phyloP scores from a whole-genome alignment of 2,113 vertebrate species.

The Herpetotheres cachinnans region DNA sequence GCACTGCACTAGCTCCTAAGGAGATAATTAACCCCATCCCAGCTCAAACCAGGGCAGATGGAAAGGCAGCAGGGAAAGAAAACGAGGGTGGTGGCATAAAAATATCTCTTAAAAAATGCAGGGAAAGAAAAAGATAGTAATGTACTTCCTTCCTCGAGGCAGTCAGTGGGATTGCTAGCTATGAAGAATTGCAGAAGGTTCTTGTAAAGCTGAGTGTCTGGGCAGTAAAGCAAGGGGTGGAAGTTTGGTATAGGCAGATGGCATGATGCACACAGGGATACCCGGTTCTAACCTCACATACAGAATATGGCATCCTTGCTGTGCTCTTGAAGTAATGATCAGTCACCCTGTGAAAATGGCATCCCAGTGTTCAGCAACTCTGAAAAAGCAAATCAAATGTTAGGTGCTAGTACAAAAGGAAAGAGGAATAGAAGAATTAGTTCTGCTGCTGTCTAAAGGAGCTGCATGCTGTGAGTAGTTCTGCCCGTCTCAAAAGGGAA shows the following conservation, averaged over 20 bases:
- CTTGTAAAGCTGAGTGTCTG: neutral
- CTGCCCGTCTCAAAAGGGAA: neutral
- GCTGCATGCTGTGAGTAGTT: neutral
- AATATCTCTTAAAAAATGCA: neutral
- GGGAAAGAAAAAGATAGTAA: neutral
- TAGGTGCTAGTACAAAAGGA: neutral
- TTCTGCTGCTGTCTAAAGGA: neutral
- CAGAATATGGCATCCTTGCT: neutral
- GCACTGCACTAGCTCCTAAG: too few species aligned
- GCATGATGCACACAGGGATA: neutral
- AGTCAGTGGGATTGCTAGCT: neutral
- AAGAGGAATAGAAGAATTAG: neutral
- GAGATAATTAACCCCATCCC: too few species aligned
- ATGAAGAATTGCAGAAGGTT: neutral
- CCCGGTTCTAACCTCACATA: rapidly evolving
- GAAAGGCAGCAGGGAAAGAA: neutral
- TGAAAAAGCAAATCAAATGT: neutral
- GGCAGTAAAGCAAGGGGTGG: neutral
- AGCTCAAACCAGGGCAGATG: too few species aligned
- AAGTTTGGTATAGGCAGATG: neutral
- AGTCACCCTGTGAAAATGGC: neutral
- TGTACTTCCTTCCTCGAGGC: neutral
- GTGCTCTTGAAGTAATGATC: neutral
- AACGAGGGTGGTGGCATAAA: neutral
- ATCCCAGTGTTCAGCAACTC: neutral